Conservation (phyloP, 2,888 invertebrate genomes). For the Nephrotoma guestfalica region DNA sequence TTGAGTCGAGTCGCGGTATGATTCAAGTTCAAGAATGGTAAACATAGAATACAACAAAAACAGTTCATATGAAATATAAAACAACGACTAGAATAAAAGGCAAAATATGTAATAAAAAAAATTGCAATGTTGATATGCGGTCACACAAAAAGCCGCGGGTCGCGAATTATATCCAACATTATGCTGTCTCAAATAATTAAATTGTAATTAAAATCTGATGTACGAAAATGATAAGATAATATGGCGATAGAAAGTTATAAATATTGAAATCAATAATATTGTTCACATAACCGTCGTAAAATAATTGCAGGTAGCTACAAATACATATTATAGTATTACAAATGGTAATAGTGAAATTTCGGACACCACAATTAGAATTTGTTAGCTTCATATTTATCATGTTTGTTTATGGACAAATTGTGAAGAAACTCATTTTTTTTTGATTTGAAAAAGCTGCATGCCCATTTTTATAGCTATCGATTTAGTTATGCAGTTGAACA, state of each 20-base stretch:
- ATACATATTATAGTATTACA: too few species aligned
- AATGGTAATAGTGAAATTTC: too few species aligned
- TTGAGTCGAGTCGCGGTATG: background rate
- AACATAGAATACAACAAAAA: background rate
- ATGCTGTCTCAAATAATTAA: background rate
- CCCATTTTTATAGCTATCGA: too few species aligned
- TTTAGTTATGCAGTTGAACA: too few species aligned
- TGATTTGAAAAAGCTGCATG: too few species aligned
- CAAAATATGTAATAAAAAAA: background rate
- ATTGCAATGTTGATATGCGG: background rate
- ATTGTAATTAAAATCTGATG: background rate
- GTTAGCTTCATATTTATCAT: too few species aligned
- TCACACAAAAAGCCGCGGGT: background rate
- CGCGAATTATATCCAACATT: background rate
- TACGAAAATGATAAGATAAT: background rate
- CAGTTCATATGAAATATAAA: background rate
- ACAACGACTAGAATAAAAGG: background rate
- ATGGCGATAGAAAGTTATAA: background rate
- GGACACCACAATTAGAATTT: too few species aligned
- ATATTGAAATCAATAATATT: too few species aligned
- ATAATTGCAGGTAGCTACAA: too few species aligned
- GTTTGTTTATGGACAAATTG: too few species aligned
- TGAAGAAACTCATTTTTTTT: too few species aligned
- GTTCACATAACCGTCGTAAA: too few species aligned
- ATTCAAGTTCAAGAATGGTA: background rate